Evolutionary conservation across 2,113 vertebrate species (phyloP), one percentile per base, ranked within the genome.

Genomic region (Serilophus lunatus): DNA sequence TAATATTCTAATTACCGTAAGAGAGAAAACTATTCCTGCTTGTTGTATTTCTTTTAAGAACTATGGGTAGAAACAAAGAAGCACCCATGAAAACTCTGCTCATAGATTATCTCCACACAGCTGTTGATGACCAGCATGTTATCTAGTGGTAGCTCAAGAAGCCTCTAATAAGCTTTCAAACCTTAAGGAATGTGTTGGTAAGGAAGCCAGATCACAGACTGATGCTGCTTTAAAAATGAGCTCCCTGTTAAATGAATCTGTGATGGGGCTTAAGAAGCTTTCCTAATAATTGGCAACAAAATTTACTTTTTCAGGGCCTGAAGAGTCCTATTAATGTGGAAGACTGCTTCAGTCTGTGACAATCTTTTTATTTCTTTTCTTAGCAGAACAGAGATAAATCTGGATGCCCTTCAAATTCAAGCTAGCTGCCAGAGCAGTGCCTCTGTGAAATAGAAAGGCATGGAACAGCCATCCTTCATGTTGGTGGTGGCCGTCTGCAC

Each of bases 251-350:
- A 85, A 91, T 51, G 4, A 68, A 81, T 74, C 75, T 71, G 22
- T 71, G 65, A 78, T n/a, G 23, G 9, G 3, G 38, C 28, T 90
- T 83, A 83, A 14, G 36, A 86, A 86, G 44, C 12, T 86, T 56
- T 93, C 53, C 79, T 80, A 68, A 70, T 33, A 45, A 88, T 6
- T 83, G 63, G 65, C 79, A 93, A 88, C 44, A 78, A 83, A 94
- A 74, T 74, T 77, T 36, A 38, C 12, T 35, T 94, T 70, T 77
- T 59, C 38, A 13, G 12, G 59, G 49, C 60, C 77, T 75, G 50
- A 44, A 88, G 22, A 88, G 44, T 40, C 61, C 61, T 71, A 69
- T 87, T 63, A 82, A 72, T 14, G 11, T 28, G 49, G 86, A 94
- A 13, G 29, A 88, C 44, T 49, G 56, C 66, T 81, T 90, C 44